These are phyloP conservation scores for Rhagophthalmus giganteus DNA, from an alignment of 2,888 invertebrate genomes.

Conservation along the genomic window DNA sequence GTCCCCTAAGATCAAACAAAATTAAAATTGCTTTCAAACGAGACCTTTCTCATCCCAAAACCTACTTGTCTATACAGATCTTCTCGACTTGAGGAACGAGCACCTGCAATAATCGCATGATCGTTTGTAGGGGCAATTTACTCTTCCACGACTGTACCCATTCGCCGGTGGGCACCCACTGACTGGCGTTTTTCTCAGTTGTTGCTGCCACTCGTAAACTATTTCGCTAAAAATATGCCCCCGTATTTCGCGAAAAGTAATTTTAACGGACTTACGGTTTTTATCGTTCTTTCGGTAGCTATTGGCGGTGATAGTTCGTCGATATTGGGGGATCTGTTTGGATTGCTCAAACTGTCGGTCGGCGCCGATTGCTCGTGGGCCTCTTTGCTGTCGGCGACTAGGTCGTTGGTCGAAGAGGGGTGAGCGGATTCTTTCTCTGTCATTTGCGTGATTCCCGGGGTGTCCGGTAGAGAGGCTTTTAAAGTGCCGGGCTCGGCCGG, in stretches of 20 bases:
- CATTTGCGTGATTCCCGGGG: conserved; percentile 89
- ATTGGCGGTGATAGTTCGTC: conserved; percentile 4
- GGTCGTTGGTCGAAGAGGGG: too few relatives aligned
- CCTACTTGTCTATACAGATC: conserved; percentile 97
- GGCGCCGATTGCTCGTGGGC: too few relatives aligned
- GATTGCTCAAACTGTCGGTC: conserved; percentile 2
- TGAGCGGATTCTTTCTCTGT: conserved; percentile 94
- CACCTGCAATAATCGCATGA: conserved; percentile 97
- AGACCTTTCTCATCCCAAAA: too few relatives aligned
- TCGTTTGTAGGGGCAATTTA: conserved; percentile 96
- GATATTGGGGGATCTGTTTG: conserved; percentile 7
- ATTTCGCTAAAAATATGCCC: conserved; percentile 59
- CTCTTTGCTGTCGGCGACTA: too few relatives aligned
- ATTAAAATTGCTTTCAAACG: too few relatives aligned
- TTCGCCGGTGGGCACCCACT: conserved; percentile 91
- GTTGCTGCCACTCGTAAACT: conserved; percentile 64
- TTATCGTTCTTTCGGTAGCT: conserved; percentile 43
- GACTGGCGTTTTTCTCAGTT: conserved; percentile 46
- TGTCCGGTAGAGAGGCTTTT: conserved; percentile 87
- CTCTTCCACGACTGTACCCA: conserved; percentile 98
- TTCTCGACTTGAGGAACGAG: conserved; percentile 99
- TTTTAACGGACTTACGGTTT: conserved; percentile 51
- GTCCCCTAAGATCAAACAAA: conserved; percentile 80
- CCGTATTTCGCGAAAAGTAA: too few relatives aligned
- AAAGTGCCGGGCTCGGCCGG: conserved; percentile 91